Evolutionary conservation across 2,113 vertebrate species (phyloP), one percentile per base, ranked within the genome.

Genomic region (Microcebus ravelobensis): DNA sequence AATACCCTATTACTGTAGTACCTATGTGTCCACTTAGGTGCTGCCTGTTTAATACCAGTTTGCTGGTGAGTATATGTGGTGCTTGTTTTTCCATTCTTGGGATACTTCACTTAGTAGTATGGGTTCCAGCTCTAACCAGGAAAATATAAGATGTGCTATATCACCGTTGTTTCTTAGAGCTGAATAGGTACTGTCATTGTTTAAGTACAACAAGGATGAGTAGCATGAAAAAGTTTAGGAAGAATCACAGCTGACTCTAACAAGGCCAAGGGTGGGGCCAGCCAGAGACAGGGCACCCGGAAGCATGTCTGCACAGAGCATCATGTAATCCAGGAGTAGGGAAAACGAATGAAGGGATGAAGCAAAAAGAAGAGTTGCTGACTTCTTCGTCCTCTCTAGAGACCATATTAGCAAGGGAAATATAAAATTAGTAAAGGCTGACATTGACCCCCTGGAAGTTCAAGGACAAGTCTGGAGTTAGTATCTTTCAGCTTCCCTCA

Each of bases 271-370:
- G 36, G 14, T 1, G 13, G 52, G 0, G 13, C 18, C 21, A 18
- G 0, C n/a, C 1, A 17, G 52, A 55, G 34, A 20, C 29, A 39
- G 94, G 2, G 13, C 55, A 36, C 23, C 1, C 1, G 7, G 45
- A 34, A 29, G 23, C 14, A 20, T 1, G 0, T 2, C 5, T 27
- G 12, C 0, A 9, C 52, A 12, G 29, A 63, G 55, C 8, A 61
- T 3, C 8, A 2, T 6, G 13, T 6, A 4, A 55, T 3, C 18
- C 25, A 65, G 39, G 13, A 61, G 34, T 2, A 10, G 42, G 42
- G 10, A 27, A 52, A 63, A 61, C 2, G 10, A 34, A 42, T 3
- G 2, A 25, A 68, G 0, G 1, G 15, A 52, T 20, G 10, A 11
- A 71, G 52, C 8, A n/a, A 55, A 25, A 20, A 70, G 7, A n/a